Evolutionary conservation across 2,888 invertebrate genomes (phyloP).

Genomic region (Leucozona laternaria): DNA sequence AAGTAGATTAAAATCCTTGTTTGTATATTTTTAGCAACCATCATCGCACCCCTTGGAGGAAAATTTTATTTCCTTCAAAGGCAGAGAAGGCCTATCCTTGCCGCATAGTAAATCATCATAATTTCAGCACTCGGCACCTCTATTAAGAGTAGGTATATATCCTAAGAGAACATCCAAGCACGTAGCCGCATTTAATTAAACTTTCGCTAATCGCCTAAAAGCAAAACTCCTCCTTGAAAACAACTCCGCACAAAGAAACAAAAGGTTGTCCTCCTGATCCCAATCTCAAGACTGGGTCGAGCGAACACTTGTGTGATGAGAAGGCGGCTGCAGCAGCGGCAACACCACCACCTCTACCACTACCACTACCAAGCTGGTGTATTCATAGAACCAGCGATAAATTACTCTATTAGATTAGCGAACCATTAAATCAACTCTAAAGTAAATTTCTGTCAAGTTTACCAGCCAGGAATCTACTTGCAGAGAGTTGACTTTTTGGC

Average conservation of each 20-base stretch:
- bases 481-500: constrained; percentile 44
- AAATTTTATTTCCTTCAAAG: background rate
- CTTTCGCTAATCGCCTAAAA: constrained; percentile 75
- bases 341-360: constrained; percentile 41
- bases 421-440: constrained; percentile 75
- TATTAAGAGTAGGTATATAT: constrained; percentile 13
- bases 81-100: constrained; percentile 10
- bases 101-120: constrained; percentile 67
- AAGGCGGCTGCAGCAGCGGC: constrained; percentile 9
- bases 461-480: constrained; percentile 63
- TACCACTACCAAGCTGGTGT: no score
- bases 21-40: background rate
- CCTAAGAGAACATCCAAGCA: constrained; percentile 47
- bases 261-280: constrained; percentile 23
- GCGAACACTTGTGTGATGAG: constrained; percentile 29
- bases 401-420: constrained; percentile 76
- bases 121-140: constrained; percentile 73
- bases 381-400: constrained; percentile 42
- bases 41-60: no score
- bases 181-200: constrained; percentile 71
- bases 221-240: constrained; percentile 38
- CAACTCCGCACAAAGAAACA: constrained; percentile 27
- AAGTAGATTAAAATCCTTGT: constrained; percentile 16
- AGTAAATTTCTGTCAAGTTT: constrained; percentile 76
- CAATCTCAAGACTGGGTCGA: constrained; percentile 17